A percentile compares a stretch with the other conserved stretches of the same genome.
Evolutionary conservation across 1,140 invertebrate species (phyloP).

Genomic region (Oedothorax gibbosus): DNA sequence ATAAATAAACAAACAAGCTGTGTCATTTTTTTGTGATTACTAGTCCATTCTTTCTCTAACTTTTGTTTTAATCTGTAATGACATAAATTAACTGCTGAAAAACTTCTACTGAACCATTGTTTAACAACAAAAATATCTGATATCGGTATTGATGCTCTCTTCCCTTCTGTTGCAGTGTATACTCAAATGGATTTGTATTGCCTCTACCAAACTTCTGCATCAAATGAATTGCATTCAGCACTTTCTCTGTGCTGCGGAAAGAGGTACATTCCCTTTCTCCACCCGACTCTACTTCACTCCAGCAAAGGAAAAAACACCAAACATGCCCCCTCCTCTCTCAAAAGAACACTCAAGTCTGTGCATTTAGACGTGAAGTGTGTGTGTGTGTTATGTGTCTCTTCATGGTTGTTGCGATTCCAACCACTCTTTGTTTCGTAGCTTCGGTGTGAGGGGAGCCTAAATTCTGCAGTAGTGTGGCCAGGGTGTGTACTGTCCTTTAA

Average conservation of each 20-base stretch:
- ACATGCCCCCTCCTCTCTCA: slow-evolving; percentile 44
- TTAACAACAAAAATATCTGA: not conserved
- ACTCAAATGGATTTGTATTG: slow-evolving; percentile 56
- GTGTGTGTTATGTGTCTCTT: slow-evolving; percentile 2
- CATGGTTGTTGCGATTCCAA: not conserved
- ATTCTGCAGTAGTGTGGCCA: not conserved
- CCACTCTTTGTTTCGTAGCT: slow-evolving; percentile 27
- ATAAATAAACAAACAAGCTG: too few relatives aligned
- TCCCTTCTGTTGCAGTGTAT: slow-evolving; percentile 44
- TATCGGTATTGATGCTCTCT: not conserved
- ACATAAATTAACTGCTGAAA: too few relatives aligned
- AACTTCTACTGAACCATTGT: too few relatives aligned
- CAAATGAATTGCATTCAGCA: slow-evolving; percentile 46
- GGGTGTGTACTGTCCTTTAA: too few relatives aligned
- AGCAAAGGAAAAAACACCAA: not conserved
- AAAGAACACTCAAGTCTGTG: slow-evolving; percentile 22
- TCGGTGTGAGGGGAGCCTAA: not conserved
- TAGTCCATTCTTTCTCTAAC: too few relatives aligned
- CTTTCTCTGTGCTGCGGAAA: slow-evolving; percentile 51
- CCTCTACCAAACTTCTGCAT: slow-evolving; percentile 59
- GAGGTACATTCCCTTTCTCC: slow-evolving; percentile 60
- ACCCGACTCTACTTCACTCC: slow-evolving; percentile 21
- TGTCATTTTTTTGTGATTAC: too few relatives aligned
- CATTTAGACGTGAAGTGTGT: slow-evolving; percentile 52
- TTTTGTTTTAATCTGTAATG: too few relatives aligned